A percentile compares a stretch with the other conserved stretches of the same genome.
These are phyloP conservation scores for Betta splendens DNA, from an alignment of 2,797 vertebrate species.

Conservation along the genomic window DNA sequence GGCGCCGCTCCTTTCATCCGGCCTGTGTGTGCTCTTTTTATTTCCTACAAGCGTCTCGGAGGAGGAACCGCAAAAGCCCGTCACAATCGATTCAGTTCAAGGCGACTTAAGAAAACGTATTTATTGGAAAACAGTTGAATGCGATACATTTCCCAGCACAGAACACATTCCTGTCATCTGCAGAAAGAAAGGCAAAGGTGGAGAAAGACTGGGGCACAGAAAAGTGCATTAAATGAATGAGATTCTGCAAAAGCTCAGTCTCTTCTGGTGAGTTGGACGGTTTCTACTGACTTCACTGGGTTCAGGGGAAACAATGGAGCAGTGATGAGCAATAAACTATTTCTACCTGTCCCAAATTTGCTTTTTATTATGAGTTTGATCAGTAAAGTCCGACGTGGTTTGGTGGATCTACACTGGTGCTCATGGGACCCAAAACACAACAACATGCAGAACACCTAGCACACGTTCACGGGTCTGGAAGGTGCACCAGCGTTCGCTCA, in stretches of 20 bases:
- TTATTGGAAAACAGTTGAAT: constrained; percentile 38
- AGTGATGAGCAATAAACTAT: no score
- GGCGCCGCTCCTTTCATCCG: constrained; percentile 57
- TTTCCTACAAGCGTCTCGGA: constrained; percentile 69
- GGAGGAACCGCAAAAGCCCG: constrained; percentile 62
- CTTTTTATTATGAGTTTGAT: no score
- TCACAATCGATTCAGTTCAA: constrained; percentile 70
- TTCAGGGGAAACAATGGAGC: no score
- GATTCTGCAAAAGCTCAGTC: constrained; percentile 20
- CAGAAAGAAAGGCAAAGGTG: constrained; percentile 54
- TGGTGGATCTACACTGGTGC: no score
- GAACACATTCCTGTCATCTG: constrained; percentile 55
- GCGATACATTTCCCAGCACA: constrained; percentile 25
- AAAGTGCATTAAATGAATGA: constrained; percentile 22
- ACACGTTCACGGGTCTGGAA: not conserved
- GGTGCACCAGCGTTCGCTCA: not conserved
- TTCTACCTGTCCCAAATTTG: no score
- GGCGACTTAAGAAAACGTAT: constrained; percentile 61
- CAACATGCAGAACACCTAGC: no score
- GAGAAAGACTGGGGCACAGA: constrained; percentile 3
- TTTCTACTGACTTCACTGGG: no score
- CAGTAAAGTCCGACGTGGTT: no score
- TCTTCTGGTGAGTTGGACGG: not conserved
- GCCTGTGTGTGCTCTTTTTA: constrained; percentile 63
- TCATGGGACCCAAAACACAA: no score